Base-by-base conservation (phyloP, 1,140 invertebrate genomes). In the Leptinotarsa undecemlineata region DNA sequence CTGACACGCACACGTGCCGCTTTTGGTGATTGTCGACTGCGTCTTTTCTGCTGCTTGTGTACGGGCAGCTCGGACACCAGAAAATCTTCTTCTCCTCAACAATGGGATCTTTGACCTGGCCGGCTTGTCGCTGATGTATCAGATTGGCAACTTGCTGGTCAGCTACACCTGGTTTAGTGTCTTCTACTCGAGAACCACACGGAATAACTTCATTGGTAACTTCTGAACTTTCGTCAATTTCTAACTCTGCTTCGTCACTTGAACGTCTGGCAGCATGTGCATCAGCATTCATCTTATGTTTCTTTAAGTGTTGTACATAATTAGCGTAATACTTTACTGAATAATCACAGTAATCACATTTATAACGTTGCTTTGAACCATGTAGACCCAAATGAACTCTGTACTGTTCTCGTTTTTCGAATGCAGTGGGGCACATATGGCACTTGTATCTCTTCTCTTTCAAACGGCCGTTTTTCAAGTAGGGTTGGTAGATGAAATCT, bases 271-370 rank as follows among this genome's bases (percentile, higher is more conserved):
- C 88, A 1, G 89, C 89, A 76, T 90, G 88, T 3, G 90, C 90
- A 78, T 91, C 88, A n/a, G 90, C 90, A 79, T 90, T 92, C 74
- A 88, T 90, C 79, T 91, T 89, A 84, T 95, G 94, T 81, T 94
- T 92, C 62, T 90, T 90, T 80, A 92, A 85, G 81, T 95, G 94
- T 81, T 95, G 93, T 17, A 91, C 89, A 79, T 93, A 93, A 85
- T 94, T 95, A 0, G 93, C 92, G 77, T 92, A 94, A 84, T 94
- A 94, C 78, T 93, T 94, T 0, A 96, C 95, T 1, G 94, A 94
- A 84, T 96, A 97, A 85, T 96, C 95, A 84, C 95, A 97, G 5
- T 90, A 89, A 74, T 93, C 90, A 86, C 95, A 97, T 74, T 90
- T 92, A 84, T 94, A 96, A 74, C 91, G 89, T 84, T 95, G 93